phyloP scores from a whole-genome alignment of 2,797 vertebrate genomes.

The Paramormyrops hopkinsi region DNA sequence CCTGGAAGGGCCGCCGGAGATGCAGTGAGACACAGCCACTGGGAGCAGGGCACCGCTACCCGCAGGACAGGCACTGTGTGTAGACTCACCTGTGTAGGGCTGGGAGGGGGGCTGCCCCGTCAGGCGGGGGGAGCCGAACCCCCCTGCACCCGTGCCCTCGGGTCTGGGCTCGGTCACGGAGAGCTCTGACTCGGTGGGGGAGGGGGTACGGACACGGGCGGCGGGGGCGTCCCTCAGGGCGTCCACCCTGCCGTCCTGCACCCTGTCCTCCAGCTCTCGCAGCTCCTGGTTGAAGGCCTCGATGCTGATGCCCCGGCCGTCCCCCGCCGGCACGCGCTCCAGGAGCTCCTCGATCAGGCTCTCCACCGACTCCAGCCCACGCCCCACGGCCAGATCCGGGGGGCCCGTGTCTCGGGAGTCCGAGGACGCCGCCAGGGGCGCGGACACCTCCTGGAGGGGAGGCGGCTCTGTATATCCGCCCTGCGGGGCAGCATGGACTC shows the following conservation, averaged over 20 bases:
- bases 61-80: background rate
- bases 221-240: conserved; percentile 48
- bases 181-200: conserved; percentile 45
- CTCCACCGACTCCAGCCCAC: conserved; percentile 62
- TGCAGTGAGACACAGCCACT: conserved; percentile 25
- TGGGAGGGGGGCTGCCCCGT: conserved; percentile 68
- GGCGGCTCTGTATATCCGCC: conserved; percentile 28
- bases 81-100: conserved; percentile 80
- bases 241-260: conserved; percentile 49
- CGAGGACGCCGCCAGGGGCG: background rate
- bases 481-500: conserved; percentile 44
- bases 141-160: conserved; percentile 45
- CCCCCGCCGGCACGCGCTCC: conserved; percentile 55
- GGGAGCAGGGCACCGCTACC: too few relatives aligned
- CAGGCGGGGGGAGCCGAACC: conserved; percentile 70
- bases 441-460: conserved; percentile 14
- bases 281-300: conserved; percentile 84
- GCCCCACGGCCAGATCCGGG: conserved; percentile 20
- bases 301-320: conserved; percentile 69
- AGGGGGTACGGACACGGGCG: conserved; percentile 57
- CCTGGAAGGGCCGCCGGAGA: conserved; percentile 55
- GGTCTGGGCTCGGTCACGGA: conserved; percentile 32
- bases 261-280: conserved; percentile 69
- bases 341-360: conserved; percentile 72
- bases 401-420: conserved; percentile 13